phyloP scores from a whole-genome alignment of 2,797 vertebrate genomes.

The Chromis chromis region DNA sequence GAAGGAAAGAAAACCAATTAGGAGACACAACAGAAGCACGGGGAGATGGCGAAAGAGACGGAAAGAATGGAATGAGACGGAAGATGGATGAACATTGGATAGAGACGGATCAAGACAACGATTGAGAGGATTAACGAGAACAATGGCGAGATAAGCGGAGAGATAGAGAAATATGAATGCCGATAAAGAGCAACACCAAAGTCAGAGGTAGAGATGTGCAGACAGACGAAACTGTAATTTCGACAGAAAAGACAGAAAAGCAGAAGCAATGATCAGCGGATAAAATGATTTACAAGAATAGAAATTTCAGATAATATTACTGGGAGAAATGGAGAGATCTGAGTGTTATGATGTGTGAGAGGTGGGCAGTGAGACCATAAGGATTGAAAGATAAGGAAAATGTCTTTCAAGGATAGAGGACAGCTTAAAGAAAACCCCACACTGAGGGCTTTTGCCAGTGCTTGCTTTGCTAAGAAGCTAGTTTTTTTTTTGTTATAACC shows the following conservation, averaged over 20 bases:
- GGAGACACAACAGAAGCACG: slow-evolving; percentile 52
- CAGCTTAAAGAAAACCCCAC: slow-evolving; percentile 15
- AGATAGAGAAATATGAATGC: slow-evolving; percentile 52
- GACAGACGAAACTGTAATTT: slow-evolving; percentile 14
- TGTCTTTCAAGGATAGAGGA: slow-evolving; percentile 15
- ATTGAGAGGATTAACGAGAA: slow-evolving; percentile 63
- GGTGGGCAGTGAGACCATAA: not conserved
- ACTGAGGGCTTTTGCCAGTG: slow-evolving; percentile 11
- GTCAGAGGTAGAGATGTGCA: slow-evolving; percentile 16
- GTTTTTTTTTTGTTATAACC: slow-evolving; percentile 9
- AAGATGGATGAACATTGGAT: slow-evolving; percentile 68
- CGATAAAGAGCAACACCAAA: slow-evolving; percentile 30
- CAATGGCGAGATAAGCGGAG: slow-evolving; percentile 44
- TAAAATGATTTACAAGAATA: slow-evolving; percentile 16
- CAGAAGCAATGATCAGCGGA: slow-evolving; percentile 4
- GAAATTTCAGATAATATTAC: slow-evolving; percentile 23
- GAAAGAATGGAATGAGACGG: slow-evolving; percentile 25
- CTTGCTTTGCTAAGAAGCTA: slow-evolving; percentile 9
- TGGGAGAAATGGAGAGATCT: slow-evolving; percentile 16
- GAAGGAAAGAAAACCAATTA: slow-evolving; percentile 75
- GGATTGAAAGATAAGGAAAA: slow-evolving; percentile 9
- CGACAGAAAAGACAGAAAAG: slow-evolving; percentile 11
- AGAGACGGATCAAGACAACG: slow-evolving; percentile 57
- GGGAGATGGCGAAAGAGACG: slow-evolving; percentile 22
- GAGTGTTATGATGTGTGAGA: not conserved